Conservation (phyloP, 2,797 vertebrate species). For the Pseudocheirus occidentalis region DNA sequence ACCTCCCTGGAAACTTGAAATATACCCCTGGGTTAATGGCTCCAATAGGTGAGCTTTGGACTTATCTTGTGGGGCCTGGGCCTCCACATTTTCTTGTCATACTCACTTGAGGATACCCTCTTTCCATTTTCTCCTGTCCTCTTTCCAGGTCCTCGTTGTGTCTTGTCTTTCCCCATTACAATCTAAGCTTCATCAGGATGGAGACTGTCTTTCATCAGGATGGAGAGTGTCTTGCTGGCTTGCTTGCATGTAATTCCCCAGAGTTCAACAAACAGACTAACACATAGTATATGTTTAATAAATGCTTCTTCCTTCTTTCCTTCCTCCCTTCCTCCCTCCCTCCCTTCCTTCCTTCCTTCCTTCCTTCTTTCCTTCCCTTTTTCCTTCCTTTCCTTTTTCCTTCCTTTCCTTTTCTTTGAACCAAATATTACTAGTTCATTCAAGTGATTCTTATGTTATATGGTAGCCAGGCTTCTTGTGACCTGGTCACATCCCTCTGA, state of each 20-base stretch:
- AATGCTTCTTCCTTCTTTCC: background rate
- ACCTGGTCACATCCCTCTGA: background rate
- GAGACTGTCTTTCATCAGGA: background rate
- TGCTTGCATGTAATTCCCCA: background rate
- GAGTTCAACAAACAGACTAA: background rate
- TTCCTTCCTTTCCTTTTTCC: background rate
- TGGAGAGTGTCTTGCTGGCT: background rate
- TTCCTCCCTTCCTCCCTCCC: background rate
- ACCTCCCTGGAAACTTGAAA: background rate
- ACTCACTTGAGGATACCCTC: background rate
- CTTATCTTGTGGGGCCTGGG: background rate
- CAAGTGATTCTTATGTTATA: background rate
- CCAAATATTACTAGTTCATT: background rate
- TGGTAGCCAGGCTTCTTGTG: background rate
- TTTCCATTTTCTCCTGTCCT: background rate
- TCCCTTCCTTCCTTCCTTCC: fast-evolving
- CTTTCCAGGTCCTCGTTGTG: background rate
- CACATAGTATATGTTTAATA: background rate
- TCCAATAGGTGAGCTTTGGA: background rate
- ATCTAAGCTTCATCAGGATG: background rate
- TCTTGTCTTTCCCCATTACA: background rate
- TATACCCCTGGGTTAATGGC: background rate
- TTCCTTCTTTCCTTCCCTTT: background rate
- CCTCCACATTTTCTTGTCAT: background rate
- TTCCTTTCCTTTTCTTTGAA: background rate